Conservation (phyloP, 1,140 invertebrate species). For the Bombus picipes region DNA sequence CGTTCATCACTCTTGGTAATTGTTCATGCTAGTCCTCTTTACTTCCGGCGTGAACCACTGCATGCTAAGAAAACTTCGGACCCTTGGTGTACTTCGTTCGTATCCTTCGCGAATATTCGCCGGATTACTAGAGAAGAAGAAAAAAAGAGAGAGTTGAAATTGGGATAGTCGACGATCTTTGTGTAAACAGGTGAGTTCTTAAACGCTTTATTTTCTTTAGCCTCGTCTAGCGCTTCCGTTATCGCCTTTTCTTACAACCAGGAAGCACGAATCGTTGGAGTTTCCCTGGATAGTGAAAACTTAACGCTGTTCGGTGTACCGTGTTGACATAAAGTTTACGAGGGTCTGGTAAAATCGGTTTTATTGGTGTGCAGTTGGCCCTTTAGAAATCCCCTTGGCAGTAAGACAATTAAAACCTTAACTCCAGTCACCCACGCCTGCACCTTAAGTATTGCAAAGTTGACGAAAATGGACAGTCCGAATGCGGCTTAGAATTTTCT, state of each 20-base stretch:
- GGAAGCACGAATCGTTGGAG: neutral
- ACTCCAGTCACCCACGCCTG: neutral
- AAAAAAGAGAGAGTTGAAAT: neutral
- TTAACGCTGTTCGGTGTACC: neutral
- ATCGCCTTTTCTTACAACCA: neutral
- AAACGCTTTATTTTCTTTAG: neutral
- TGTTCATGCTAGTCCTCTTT: slow-evolving; percentile 13
- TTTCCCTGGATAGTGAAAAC: neutral
- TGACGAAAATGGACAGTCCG: accelerated
- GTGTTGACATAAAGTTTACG: slow-evolving; percentile 70
- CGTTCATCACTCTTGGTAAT: slow-evolving; percentile 46
- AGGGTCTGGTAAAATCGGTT: slow-evolving; percentile 67
- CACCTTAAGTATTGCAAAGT: neutral
- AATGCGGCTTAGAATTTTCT: slow-evolving; percentile 13
- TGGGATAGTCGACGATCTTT: neutral
- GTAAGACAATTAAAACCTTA: slow-evolving; percentile 71
- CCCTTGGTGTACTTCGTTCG: no score
- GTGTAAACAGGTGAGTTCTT: slow-evolving; percentile 28
- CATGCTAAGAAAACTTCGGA: neutral
- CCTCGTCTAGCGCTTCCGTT: neutral
- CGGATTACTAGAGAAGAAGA: slow-evolving; percentile 6
- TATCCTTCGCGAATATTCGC: neutral
- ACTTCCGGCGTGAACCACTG: neutral
- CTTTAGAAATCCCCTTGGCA: slow-evolving; percentile 61
- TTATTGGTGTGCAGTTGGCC: slow-evolving; percentile 64